Base-by-base conservation (phyloP, 1,140 invertebrate genomes). In the Cotesia glomerata region DNA sequence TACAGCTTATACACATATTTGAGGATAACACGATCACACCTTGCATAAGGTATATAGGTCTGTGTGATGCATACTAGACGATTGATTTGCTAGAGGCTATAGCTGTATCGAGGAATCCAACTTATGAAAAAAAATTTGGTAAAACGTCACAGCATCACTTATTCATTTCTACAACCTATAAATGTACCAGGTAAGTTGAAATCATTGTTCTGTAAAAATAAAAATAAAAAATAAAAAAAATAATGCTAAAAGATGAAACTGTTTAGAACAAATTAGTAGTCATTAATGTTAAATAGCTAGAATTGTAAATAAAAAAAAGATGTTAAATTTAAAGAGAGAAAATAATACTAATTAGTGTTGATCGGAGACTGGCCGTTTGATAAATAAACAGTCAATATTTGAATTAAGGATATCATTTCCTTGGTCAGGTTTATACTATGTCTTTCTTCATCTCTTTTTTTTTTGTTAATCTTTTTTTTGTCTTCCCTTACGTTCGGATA, bases 361-460 rank as follows among this genome's bases (percentile, higher is more conserved):
- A 80, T 80, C 80, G 78, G 77, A 75, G 75, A 58, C 26, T 66
- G 69, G 70, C 26, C 77, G 79, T 68, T 82, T 80, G 80, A 82
- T 81, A 77, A 80, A 83, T 80, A 77, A 66, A 83, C 76, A 73
- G 79, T 82, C 80, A 83, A 84, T 83, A 84, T 84, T 84, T 84
- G 77, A 77, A 75, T 75, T 77, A 65, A 78, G 74, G 75, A 82
- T 73, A 72, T 64, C 61, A n/a, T 34, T 69, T 66, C n/a, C 67
- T 49, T 61, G 4, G 18, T 62, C 64, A 49, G 45, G 32, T 16
- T 56, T 8, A 4, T n/a, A 62, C 16, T 58, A 7, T 62, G 16
- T 59, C 32, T 54, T 54, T 58, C 35, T 59, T 26, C n/a, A 3
- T 13, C 62, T 64, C 51, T 59, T 2, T n/a, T 18, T 65, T 59